Base-by-base conservation (phyloP, 2,888 invertebrate species). In the Mythimna vitellina region DNA sequence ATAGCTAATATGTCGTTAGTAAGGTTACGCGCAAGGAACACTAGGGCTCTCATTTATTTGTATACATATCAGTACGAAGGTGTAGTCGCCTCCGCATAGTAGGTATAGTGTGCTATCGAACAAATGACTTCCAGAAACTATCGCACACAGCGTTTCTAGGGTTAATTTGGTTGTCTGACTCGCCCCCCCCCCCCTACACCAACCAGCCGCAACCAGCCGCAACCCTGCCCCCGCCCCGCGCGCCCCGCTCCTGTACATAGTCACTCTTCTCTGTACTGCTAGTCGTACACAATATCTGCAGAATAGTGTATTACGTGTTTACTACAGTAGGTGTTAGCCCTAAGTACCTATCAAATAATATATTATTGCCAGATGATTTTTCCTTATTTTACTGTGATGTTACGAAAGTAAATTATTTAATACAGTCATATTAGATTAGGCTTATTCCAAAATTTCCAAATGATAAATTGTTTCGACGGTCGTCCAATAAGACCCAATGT, bases 351-450 rank as follows among this genome's bases (percentile, higher is more conserved):
- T 7, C 46, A 46, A 46, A 46, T 46, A 42, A 35, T 35, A 60
- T 46, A 53, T 54, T 73, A 61, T 76, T 53, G 69, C 68, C 60
- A 63, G 42, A 73, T 74, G 20, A 54, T 78, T 78, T 75, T 58
- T 76, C 64, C 65, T 78, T 76, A 32, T 58, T 78, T 78, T 71
- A 84, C 78, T 85, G 81, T 80, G 83, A 84, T 84, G 76, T 80
- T 76, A 64, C 70, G 61, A 74, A 84, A 77, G 71, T 60, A 81
- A 86, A 78, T 81, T 65, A 66, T 69, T 56, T 29, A 73, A 38
- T 63, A 84, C 65, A 77, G 65, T 78, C 63, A 70, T 72, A 7
- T 38, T 72, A 12, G 54, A 38, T 72, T 53, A 70, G 8, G 42
- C 53, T 61, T 67, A 65, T 70, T 74, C 38, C 22, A 64, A 73